Evolutionary conservation across 2,888 invertebrate species (phyloP), one percentile per base, ranked within the genome.

Genomic region (Nephrocerus scutellatus): DNA sequence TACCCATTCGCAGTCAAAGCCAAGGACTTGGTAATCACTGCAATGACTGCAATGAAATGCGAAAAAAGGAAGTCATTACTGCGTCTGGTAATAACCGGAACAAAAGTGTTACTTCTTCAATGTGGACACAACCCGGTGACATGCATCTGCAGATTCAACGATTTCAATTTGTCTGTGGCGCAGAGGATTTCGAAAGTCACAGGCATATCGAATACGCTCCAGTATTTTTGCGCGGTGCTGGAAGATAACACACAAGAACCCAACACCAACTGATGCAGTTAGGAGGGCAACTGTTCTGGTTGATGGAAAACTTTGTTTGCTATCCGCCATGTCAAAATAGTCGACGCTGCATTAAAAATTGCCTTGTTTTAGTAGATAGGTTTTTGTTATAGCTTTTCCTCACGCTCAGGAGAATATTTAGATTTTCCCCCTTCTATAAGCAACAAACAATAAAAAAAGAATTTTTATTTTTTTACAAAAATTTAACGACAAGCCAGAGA

Each of bases 1-100:
- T 1, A 82, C 80, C 87, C 86, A 87, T 65, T 87, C 87, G 62
- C 86, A 86, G 58, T 87, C 87, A 56, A 87, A 80, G 6, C 87
- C 87, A 22, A 87, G 57, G 1, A 81, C 76, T 54, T 62, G 63
- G 28, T 72, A 66, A 8, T 57, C 44, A 23, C 48, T 41, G 33
- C 61, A 58, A 55, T 69, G 58, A 10, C 62, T 62, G 14, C 8
- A 43, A 49, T 15, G 6, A 19, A 28, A 39, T 30, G 31, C 7
- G 14, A 15, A 23, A 28, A 20, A 13, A 20, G 12, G 3, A 16
- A 20, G 20, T 40, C 20, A 19, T 15, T 22, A 14, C n/a, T 26
- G 7, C 26, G 10, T 29, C 1, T 18, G 4, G 8, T 2, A 24
- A 6, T 19, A 24, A 2, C n/a, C 13, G 9, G 10, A n/a, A n/a